Percentiles rank a stretch among this genome's conserved stretches.
Conservation (phyloP, 2,888 invertebrate species). For the Parnassius smintheus region DNA sequence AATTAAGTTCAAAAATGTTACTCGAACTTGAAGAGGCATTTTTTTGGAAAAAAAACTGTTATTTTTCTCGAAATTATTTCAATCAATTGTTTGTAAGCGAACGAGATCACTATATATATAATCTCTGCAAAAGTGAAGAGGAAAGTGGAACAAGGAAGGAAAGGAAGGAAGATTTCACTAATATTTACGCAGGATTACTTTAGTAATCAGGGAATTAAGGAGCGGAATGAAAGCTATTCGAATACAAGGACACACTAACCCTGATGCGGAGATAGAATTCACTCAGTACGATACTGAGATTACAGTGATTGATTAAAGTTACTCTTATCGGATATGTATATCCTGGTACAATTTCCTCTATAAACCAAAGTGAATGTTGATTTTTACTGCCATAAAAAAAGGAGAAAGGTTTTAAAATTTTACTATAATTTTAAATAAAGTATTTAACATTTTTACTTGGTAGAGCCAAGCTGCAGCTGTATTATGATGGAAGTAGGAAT, state of each 20-base stretch:
- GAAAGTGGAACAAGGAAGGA: slow-evolving; percentile 7
- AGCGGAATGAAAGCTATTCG: slow-evolving; percentile 13
- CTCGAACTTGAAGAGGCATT: no score
- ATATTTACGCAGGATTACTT: slow-evolving; percentile 23
- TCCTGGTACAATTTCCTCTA: slow-evolving; percentile 1
- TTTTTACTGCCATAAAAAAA: no score
- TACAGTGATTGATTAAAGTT: slow-evolving; percentile 25
- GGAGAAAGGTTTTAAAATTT: no score
- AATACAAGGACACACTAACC: slow-evolving; percentile 11
- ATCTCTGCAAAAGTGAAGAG: slow-evolving; percentile 9
- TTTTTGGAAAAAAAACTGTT: no score
- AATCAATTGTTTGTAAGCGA: neutral
- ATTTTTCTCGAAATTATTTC: no score
- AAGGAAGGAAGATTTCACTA: slow-evolving; percentile 21
- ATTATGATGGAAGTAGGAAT: no score
- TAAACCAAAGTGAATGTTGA: no score
- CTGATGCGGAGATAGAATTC: slow-evolving; percentile 13
- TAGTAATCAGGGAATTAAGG: slow-evolving; percentile 25
- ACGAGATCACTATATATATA: slow-evolving; percentile 6
- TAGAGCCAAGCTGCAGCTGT: no score
- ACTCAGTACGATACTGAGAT: slow-evolving; percentile 18
- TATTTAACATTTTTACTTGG: no score
- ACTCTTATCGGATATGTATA: slow-evolving; percentile 15
- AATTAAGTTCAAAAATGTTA: no score
- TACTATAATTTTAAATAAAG: no score